Evolutionary conservation across 2,888 invertebrate genomes (phyloP).

Genomic region (Leuctra nigra): DNA sequence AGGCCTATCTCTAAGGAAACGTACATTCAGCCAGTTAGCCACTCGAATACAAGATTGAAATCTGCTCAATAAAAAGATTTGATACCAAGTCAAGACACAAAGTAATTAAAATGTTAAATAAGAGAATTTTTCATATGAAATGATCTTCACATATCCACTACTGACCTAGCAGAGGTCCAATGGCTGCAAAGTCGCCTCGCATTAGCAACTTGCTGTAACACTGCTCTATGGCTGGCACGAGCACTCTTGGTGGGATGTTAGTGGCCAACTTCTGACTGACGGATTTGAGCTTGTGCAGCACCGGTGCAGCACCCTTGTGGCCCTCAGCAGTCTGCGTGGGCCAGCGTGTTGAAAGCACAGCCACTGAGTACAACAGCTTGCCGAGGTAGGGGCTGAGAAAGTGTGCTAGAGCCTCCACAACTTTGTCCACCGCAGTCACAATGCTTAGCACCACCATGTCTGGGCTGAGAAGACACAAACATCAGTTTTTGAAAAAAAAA

Average conservation of each 20-base stretch:
- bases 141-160: too few species aligned
- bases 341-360: slow-evolving; percentile 41
- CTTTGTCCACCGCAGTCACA: slow-evolving; percentile 71
- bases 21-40: too few species aligned
- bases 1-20: too few species aligned
- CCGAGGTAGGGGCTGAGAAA: slow-evolving; percentile 82
- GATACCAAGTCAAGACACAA: too few species aligned
- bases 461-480: slow-evolving; percentile 37
- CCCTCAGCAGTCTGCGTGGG: slow-evolving; percentile 33
- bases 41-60: too few species aligned
- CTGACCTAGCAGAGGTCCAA: slow-evolving; percentile 66
- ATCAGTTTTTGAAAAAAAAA: too few species aligned
- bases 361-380: slow-evolving; percentile 59
- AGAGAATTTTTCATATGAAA: too few species aligned
- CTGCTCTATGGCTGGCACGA: slow-evolving; percentile 65
- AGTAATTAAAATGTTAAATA: too few species aligned
- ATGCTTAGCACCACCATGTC: slow-evolving; percentile 62
- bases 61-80: too few species aligned
- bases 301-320: slow-evolving; percentile 34
- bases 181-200: slow-evolving; percentile 52
- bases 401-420: slow-evolving; percentile 71
- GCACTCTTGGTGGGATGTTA: slow-evolving; percentile 62
- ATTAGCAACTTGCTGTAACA: slow-evolving; percentile 55
- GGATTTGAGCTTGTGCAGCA: slow-evolving; percentile 31
- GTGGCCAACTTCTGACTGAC: slow-evolving; percentile 56